Evolutionary conservation across 2,888 invertebrate species (phyloP), one percentile per base, ranked within the genome.

Genomic region (Flexamia atlantica): DNA sequence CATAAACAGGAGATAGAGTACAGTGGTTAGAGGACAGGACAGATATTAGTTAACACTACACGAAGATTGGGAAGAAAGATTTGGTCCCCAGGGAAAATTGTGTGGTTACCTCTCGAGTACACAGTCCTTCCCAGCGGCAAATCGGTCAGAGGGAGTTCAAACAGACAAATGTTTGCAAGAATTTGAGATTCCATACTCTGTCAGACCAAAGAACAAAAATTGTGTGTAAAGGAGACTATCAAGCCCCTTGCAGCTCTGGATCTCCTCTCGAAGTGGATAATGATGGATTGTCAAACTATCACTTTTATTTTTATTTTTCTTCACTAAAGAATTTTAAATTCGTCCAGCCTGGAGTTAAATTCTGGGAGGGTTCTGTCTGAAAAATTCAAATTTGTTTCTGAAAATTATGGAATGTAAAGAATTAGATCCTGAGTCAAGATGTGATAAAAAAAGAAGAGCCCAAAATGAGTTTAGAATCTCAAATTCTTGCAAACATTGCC

Each of bases 171-270:
- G 64, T 17, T 12, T 28, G 12, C 93, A 93, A 87, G 93, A 94
- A 86, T 92, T 94, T 85, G 89, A 92, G 14, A 92, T 95, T 0
- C 90, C 95, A 96, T 89, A 91, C 91, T 30, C 91, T 98, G 86
- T 91, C 93, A n/a, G 93, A 93, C 72, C 90, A 98, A 50, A 92
- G 95, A 1, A 96, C 97, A 88, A 92, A 93, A 87, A 94, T 98
- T 86, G 90, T 91, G 23, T 98, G n/a, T n/a, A n/a, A n/a, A n/a
- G n/a, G n/a, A n/a, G n/a, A n/a, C n/a, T n/a, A n/a, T n/a, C n/a
- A n/a, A n/a, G n/a, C n/a, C n/a, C n/a, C n/a, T n/a, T n/a, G n/a
- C n/a, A n/a, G n/a, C n/a, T n/a, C n/a, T n/a, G n/a, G n/a, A n/a
- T n/a, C n/a, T n/a, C n/a, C n/a, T n/a, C n/a, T n/a, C n/a, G n/a